These are phyloP conservation scores for Dasypus novemcinctus DNA, from an alignment of 2,113 vertebrate genomes.

Conservation along the genomic window DNA sequence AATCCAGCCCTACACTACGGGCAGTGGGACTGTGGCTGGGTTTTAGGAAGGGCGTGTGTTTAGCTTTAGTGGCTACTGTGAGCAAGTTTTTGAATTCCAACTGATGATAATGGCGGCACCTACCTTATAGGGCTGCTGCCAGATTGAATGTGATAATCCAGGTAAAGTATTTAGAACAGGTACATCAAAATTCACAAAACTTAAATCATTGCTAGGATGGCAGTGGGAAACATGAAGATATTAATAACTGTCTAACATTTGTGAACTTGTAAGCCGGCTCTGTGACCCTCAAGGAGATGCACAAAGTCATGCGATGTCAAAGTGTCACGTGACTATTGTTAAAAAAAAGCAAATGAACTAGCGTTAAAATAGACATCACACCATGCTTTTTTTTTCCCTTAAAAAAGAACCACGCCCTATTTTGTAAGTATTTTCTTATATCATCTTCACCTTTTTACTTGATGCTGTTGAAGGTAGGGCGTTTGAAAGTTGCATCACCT, in stretches of 20 bases:
- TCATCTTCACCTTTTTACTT: background rate
- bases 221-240: background rate
- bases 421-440: background rate
- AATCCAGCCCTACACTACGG: background rate
- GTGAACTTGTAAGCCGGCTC: background rate
- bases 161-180: background rate
- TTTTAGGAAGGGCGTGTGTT: background rate
- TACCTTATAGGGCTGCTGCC: background rate
- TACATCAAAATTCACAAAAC: background rate
- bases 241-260: background rate
- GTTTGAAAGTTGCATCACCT: too few relatives aligned
- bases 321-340: background rate
- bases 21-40: background rate
- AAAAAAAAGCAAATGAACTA: background rate
- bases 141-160: background rate
- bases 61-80: background rate
- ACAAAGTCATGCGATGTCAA: background rate
- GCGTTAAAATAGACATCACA: background rate
- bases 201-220: background rate
- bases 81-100: background rate
- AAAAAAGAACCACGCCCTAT: background rate
- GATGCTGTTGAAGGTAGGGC: too few relatives aligned
- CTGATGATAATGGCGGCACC: background rate
- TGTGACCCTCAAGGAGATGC: background rate
- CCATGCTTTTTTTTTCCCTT: background rate